Evolutionary conservation across 1,140 invertebrate species (phyloP).

Genomic region (Heterodera schachtii): DNA sequence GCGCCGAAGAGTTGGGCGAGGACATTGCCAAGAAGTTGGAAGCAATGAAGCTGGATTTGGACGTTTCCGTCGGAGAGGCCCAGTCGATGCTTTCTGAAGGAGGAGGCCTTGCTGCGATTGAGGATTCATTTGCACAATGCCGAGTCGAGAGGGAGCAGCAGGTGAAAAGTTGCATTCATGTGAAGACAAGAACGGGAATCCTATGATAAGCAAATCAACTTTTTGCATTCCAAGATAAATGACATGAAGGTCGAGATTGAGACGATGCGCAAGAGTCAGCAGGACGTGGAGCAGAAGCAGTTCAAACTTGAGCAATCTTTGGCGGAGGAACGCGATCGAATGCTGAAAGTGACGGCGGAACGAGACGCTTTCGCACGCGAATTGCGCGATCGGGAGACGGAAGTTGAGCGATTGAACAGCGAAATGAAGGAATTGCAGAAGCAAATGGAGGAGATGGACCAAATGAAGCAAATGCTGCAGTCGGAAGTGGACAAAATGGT

Average conservation of each 20-base stretch:
- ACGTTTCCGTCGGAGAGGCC: slow-evolving; percentile 11
- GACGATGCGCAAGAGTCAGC: slow-evolving; percentile 35
- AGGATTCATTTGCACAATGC: background rate
- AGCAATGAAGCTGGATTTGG: slow-evolving; percentile 10
- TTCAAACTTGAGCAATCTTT: slow-evolving; percentile 95
- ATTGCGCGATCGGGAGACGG: slow-evolving; percentile 91
- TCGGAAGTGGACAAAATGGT: slow-evolving; percentile 87
- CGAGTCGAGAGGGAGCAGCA: background rate
- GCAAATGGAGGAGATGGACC: slow-evolving; percentile 86
- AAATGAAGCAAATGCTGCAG: slow-evolving; percentile 80
- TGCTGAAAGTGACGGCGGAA: slow-evolving; percentile 78
- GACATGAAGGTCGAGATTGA: slow-evolving; percentile 52
- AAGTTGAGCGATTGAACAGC: slow-evolving; percentile 77
- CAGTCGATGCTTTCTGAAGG: slow-evolving; percentile 11
- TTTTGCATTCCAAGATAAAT: slow-evolving; percentile 41
- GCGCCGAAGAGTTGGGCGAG: slow-evolving; percentile 10
- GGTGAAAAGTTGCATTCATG: background rate
- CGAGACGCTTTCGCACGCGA: slow-evolving; percentile 88
- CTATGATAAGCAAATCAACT: no score
- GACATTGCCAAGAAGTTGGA: slow-evolving; percentile 18
- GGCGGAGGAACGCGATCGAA: slow-evolving; percentile 82
- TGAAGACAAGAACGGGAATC: no score
- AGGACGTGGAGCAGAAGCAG: slow-evolving; percentile 78
- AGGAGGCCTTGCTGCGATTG: background rate
- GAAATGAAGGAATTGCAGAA: slow-evolving; percentile 86